phyloP scores from a whole-genome alignment of 2,888 invertebrate species.

The Tinea trinotella region DNA sequence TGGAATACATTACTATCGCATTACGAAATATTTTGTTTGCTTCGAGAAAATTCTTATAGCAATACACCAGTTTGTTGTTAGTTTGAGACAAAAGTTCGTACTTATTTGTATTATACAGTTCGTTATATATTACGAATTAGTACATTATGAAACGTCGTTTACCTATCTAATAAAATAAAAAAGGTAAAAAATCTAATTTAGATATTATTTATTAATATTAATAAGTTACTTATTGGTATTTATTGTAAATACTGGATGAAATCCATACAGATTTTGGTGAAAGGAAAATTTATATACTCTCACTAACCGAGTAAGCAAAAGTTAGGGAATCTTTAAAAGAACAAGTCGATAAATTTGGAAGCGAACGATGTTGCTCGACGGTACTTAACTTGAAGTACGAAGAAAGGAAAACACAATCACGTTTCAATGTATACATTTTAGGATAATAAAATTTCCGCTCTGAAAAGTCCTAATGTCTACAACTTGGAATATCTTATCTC shows the following conservation, averaged over 20 bases:
- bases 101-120: no score
- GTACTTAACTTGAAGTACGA: constrained; percentile 11
- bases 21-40: constrained; percentile 31
- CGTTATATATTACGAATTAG: no score
- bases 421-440: constrained; percentile 11
- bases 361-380: constrained; percentile 24
- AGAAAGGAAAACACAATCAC: constrained; percentile 16
- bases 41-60: background rate
- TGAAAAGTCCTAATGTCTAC: constrained; percentile 14
- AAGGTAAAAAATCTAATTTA: no score
- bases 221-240: no score
- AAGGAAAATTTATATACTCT: constrained; percentile 13
- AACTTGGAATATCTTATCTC: constrained; percentile 3
- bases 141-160: no score
- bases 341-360: constrained; percentile 18
- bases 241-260: no score
- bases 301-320: constrained; percentile 17
- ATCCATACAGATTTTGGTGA: background rate
- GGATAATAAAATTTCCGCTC: constrained; percentile 9
- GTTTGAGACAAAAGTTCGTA: background rate
- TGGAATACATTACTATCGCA: constrained; percentile 30
- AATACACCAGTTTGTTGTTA: background rate
- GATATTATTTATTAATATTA: no score
- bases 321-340: constrained; percentile 17
- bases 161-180: no score